Evolutionary conservation across 2,888 invertebrate species (phyloP).

Genomic region (Magallana nippona): DNA sequence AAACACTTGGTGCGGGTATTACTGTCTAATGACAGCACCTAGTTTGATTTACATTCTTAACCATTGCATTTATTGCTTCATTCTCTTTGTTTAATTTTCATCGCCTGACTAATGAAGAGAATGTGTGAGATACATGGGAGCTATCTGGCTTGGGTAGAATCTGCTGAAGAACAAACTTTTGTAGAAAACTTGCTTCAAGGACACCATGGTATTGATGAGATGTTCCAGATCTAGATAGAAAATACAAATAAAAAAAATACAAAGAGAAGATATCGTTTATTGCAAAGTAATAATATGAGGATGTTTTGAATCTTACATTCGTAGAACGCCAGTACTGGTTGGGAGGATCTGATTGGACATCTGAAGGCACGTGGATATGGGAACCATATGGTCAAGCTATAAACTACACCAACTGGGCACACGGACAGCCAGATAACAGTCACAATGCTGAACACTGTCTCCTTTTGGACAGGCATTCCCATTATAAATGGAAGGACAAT

Average conservation of each 20-base stretch:
- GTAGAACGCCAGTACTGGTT: not conserved
- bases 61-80: not conserved
- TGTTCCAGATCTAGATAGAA: too few species aligned
- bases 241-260: too few species aligned
- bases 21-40: too few species aligned
- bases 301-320: not conserved
- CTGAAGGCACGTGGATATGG: not conserved
- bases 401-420: not conserved
- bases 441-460: conserved; percentile 4
- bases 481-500: not conserved
- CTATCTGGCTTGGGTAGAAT: not conserved
- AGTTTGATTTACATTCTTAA: too few species aligned
- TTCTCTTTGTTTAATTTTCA: not conserved
- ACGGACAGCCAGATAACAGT: conserved; percentile 3
- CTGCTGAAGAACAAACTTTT: conserved; percentile 24
- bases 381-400: not conserved
- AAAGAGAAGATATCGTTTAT: too few species aligned
- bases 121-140: conserved; percentile 39
- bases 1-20: too few species aligned
- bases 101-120: not conserved
- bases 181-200: not conserved
- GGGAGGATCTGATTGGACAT: conserved; percentile 18
- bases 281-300: not conserved
- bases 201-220: not conserved
- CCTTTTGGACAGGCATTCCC: not conserved